Conservation (phyloP, 2,888 invertebrate species). For the Sinopyrophorus schimmeli region DNA sequence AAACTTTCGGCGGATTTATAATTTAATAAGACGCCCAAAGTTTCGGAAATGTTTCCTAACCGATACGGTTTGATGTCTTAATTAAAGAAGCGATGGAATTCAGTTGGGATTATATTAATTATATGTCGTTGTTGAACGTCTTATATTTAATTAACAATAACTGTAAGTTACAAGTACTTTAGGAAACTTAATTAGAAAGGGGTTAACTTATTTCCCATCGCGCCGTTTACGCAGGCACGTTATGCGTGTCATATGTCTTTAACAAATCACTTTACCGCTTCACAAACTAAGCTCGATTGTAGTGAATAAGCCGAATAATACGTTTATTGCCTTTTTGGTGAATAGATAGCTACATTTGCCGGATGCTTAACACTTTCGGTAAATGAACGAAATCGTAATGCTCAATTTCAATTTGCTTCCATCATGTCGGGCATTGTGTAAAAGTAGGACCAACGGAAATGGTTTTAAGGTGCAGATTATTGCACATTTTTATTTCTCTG, state of each 20-base stretch:
- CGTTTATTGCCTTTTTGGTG: constrained; percentile 11
- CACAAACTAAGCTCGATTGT: constrained; percentile 18
- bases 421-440: no score
- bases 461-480: no score
- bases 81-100: constrained; percentile 33
- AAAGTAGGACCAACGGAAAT: no score
- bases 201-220: constrained; percentile 29
- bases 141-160: constrained; percentile 43
- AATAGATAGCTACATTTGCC: not conserved
- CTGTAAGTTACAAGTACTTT: constrained; percentile 37
- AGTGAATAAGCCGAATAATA: constrained; percentile 15
- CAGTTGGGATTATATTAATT: constrained; percentile 37
- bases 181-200: constrained; percentile 24
- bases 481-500: no score
- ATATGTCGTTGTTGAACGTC: constrained; percentile 29
- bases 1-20: no score
- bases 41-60: no score
- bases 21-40: no score
- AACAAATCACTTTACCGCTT: constrained; percentile 15
- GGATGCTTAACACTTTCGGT: no score
- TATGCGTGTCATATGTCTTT: constrained; percentile 23
- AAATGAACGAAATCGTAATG: no score
- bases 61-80: no score
- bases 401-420: no score
- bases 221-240: constrained; percentile 23